A percentile compares a stretch with the other conserved stretches of the same genome.
Conservation (phyloP, 2,888 invertebrate species). For the Orthonychiurus folsomi region DNA sequence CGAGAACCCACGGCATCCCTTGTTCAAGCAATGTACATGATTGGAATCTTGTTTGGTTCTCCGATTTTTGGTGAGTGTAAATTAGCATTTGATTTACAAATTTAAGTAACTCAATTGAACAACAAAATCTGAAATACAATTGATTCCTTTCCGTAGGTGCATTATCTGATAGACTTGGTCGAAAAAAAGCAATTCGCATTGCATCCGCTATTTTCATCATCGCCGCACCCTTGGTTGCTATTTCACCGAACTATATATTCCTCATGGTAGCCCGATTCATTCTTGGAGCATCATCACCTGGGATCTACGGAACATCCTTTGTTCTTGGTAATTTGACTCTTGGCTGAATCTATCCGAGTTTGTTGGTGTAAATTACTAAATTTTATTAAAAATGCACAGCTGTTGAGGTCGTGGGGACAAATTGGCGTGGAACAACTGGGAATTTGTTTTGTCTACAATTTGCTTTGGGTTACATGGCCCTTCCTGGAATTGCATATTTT, state of each 20-base stretch:
- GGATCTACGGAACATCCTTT: constrained; percentile 35
- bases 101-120: no score
- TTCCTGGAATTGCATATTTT: constrained; percentile 24
- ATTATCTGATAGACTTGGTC: constrained; percentile 32
- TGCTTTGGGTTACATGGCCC: constrained; percentile 28
- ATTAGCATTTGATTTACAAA: no score
- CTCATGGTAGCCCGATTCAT: constrained; percentile 31
- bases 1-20: constrained; percentile 23
- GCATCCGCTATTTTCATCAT: constrained; percentile 27
- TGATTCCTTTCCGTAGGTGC: no score
- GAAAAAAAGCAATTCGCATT: constrained; percentile 26
- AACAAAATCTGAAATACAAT: no score
- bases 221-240: constrained; percentile 26
- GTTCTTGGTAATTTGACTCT: constrained; percentile 25
- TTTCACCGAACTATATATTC: constrained; percentile 24
- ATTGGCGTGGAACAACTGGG: constrained; percentile 31
- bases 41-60: constrained; percentile 33
- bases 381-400: constrained; percentile 17
- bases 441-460: constrained; percentile 35
- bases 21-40: constrained; percentile 35
- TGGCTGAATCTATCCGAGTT: neutral
- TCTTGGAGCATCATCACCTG: constrained; percentile 29
- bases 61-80: constrained; percentile 37
- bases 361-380: constrained; percentile 3
- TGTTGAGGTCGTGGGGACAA: constrained; percentile 27